Percentiles rank a stretch among this genome's conserved stretches.
These are phyloP conservation scores for Noctuana brunneofusca DNA, from an alignment of 2,888 invertebrate genomes.

Conservation along the genomic window DNA sequence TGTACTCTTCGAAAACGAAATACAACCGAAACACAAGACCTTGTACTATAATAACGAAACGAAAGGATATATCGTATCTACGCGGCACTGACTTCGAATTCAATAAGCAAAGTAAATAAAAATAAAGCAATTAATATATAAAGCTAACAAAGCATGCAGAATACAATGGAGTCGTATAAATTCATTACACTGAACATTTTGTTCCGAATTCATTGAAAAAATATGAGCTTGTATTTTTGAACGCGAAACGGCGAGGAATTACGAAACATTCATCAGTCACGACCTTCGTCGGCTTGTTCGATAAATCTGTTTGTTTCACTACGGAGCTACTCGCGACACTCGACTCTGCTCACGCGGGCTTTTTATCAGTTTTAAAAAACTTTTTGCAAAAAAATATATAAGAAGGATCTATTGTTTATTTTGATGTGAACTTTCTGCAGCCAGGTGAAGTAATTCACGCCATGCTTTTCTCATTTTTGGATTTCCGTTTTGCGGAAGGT, in stretches of 20 bases:
- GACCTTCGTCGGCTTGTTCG: slow-evolving; percentile 14
- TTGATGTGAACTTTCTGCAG: too few relatives aligned
- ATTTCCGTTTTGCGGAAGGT: too few relatives aligned
- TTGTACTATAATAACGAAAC: too few relatives aligned
- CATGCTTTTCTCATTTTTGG: too few relatives aligned
- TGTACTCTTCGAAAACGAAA: too few relatives aligned
- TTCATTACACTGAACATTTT: slow-evolving; percentile 22
- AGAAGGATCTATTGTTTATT: too few relatives aligned
- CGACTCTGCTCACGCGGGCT: neutral
- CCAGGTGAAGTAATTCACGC: too few relatives aligned
- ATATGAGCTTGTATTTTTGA: slow-evolving; percentile 29
- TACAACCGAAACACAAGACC: too few relatives aligned
- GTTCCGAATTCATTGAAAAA: slow-evolving; percentile 27
- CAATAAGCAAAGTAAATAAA: slow-evolving; percentile 2
- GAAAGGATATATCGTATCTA: neutral
- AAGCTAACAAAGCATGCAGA: slow-evolving; percentile 26
- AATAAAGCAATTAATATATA: slow-evolving; percentile 19
- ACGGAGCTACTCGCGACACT: neutral
- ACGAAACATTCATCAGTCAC: slow-evolving; percentile 22
- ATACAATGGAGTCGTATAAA: slow-evolving; percentile 30
- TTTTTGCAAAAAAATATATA: too few relatives aligned
- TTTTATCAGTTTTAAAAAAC: too few relatives aligned
- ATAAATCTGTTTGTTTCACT: slow-evolving; percentile 7
- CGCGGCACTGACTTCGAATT: neutral
- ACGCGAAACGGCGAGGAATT: slow-evolving; percentile 11